Evolutionary conservation across 2,113 vertebrate species (phyloP).

Genomic region (Melanostigma gelatinosum): DNA sequence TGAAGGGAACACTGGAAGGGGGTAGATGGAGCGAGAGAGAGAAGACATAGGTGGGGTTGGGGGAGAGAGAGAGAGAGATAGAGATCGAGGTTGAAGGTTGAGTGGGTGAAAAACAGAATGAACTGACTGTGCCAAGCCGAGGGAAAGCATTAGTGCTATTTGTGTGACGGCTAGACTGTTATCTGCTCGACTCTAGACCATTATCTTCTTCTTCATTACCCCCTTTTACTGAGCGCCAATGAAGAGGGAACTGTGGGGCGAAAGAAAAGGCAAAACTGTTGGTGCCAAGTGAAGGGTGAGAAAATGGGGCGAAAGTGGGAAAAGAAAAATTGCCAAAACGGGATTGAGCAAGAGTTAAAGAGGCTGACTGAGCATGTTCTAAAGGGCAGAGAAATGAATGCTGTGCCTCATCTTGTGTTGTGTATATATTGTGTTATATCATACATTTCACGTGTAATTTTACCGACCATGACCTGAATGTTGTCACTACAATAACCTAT

Average conservation of each 20-base stretch:
- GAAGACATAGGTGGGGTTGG: conserved; percentile 52
- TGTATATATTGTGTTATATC: too few relatives aligned
- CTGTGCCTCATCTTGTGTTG: neutral
- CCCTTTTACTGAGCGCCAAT: conserved; percentile 45
- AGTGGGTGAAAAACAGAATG: conserved; percentile 61
- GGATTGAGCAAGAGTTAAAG: conserved; percentile 14
- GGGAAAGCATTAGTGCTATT: conserved; percentile 58
- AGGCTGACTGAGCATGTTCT: neutral
- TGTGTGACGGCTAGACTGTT: conserved; percentile 61
- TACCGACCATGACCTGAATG: neutral
- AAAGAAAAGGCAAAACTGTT: conserved; percentile 41
- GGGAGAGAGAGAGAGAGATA: conserved; percentile 32
- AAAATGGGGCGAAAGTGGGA: conserved; percentile 48
- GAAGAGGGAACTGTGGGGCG: conserved; percentile 28
- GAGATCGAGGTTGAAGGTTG: conserved; percentile 68
- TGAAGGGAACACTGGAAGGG: conserved; percentile 58
- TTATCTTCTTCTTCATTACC: conserved; percentile 70
- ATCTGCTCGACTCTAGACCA: conserved; percentile 56
- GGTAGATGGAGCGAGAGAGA: conserved; percentile 50
- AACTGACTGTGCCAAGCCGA: conserved; percentile 58
- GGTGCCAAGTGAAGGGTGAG: conserved; percentile 49
- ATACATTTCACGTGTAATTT: neutral
- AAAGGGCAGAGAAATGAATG: neutral
- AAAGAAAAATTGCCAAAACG: conserved; percentile 42
- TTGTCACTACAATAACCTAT: neutral